Base-by-base conservation (phyloP, 2,888 invertebrate genomes). In the Agrotis puta region DNA sequence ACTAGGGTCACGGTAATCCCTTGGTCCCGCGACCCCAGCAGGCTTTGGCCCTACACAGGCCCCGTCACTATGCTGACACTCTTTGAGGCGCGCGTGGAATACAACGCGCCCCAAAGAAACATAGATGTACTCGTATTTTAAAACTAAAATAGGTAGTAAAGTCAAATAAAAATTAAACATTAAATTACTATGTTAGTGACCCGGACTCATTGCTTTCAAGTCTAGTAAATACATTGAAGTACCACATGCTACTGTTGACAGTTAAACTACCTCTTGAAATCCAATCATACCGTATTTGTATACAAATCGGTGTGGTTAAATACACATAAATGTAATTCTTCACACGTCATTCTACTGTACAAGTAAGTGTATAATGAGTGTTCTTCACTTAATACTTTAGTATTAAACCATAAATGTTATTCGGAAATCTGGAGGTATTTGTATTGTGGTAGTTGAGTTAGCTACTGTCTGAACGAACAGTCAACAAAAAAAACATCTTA, bases 241-340 rank as follows among this genome's bases (percentile, higher is more conserved):
- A 18, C 43, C 22, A 39, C 39, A 33, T 50, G 24, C 57, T 47
- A 45, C 69, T 0, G 77, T 27, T 54, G 62, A 70, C 70, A 59
- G 64, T 47, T 59, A 56, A 76, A 71, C 47, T 50, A 13, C 47
- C 18, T 39, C 58, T 58, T 61, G 43, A 64, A 22, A 61, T 51
- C 62, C 77, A 82, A 85, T 84, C 67, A 83, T 74, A 75, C 74
- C 82, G 33, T 77, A 74, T 74, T 57, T 27, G 76, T 67, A 43
- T 45, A 61, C 45, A 73, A 79, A 84, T 74, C 56, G 62, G 57
- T 20, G 69, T 53, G 61, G 24, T 68, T 72, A 65, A 64, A 61
- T 51, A 47, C 48, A 76, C 69, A 82, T 83, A 77, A 78, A 75
- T 67, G 61, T 67, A 81, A 76, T 77, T 75, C 70, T 67, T 84